Evolutionary conservation across 2,797 vertebrate species (phyloP), one percentile per base, ranked within the genome.

Genomic region (Botia kubotai): DNA sequence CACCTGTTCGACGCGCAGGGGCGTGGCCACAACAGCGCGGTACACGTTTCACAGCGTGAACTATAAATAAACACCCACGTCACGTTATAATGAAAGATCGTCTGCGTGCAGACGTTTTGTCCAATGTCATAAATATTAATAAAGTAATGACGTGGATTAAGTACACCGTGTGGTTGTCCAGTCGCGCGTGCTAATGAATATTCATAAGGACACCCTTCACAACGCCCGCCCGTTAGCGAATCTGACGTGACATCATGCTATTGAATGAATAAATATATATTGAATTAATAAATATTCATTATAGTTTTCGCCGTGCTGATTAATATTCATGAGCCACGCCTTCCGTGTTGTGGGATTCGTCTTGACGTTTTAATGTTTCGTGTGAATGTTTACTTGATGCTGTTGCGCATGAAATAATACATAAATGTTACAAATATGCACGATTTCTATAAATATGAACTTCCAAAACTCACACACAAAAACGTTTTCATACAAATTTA

Each of bases 401-500:
- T 33, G 26, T 33, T 33, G 6, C 26, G 33, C 57, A 58, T 11
- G 11, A 58, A 58, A 33, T 5, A 33, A 5, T 33, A 33, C 4
- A 33, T 3, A 33, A 33, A 33, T 33, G 4, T 33, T 33, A 33
- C 33, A 33, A 33, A 33, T 33, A 5, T 33, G 33, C 23, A 26
- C 23, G 23, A 26, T 26, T 26, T 26, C 23, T 26, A 26, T 26
- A 33, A 33, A 33, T 5, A 33, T 33, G 4, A 33, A 33, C 33
- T 33, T 33, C 33, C 3, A 2, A 33, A 33, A 33, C 3, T 33
- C 4, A 33, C n/a, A n/a, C n/a, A n/a, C n/a, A n/a, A n/a, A n/a
- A n/a, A n/a, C 33, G 4, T 10, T 84, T 86, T 84, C 66, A 72
- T 80, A 86, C 26, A 86, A 84, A 84, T 87, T 91, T 70, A 88